Base-by-base conservation (phyloP, 2,797 vertebrate species). In the Oreonectes daqikongensis region DNA sequence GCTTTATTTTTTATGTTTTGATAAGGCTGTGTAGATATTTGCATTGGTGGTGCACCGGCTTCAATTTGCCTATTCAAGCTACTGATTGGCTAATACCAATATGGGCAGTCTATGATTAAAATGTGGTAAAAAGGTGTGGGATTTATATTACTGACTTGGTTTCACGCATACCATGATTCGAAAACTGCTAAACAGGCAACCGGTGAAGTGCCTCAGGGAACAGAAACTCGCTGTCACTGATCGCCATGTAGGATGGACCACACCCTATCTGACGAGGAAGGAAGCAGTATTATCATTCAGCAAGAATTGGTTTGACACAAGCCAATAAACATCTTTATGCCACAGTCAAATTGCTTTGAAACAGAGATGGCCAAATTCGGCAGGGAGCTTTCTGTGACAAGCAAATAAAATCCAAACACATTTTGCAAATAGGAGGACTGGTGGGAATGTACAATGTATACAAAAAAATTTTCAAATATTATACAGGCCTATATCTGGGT, bases 271-370 rank as follows among this genome's bases (percentile, higher is more conserved):
- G 74, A 74, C 28, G 22, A 66, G 53, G 28, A 65, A 80, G 59
- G 30, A 7, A 44, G 44, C 42, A 55, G 32, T 78, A 52, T 74
- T 75, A 73, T 61, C 55, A 48, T 28, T 73, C 60, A 79, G 44
- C 50, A 80, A 60, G 22, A 38, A 26, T 59, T 52, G n/a, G 18
- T 61, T 18, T 7, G 2, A 8, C 15, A 5, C 26, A 52, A 64
- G 22, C 8, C n/a, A 61, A 35, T n/a, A 11, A 32, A 32, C 57
- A 12, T 22, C 24, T 50, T 26, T 40, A 35, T 38, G n/a, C 32
- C 30, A 10, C 20, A 44, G 35, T 40, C 38, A 67, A 28, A 46
- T 26, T 48, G 65, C 65, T 67, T 22, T 48, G 65, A 48, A 67
- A 4, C 2, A 8, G 1, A 46, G 17, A 32, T 61, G 55, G 14